Conservation (phyloP, 2,888 invertebrate genomes). For the Lissocephala sabroskyi region DNA sequence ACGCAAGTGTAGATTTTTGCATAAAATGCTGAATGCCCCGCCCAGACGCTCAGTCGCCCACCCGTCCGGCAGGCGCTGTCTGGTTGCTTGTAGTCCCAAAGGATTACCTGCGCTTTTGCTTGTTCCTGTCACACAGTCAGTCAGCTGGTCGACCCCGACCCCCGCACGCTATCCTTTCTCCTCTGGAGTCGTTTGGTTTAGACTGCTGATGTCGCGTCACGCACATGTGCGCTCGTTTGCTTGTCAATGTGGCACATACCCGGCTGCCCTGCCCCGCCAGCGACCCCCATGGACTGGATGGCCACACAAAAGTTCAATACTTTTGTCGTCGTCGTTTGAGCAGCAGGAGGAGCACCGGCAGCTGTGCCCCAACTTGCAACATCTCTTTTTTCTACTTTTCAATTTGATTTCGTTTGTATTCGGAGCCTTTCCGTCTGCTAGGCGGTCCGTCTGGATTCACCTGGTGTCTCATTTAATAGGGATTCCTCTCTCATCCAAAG, state of each 20-base stretch:
- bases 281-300: not conserved
- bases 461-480: slow-evolving; percentile 8
- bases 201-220: slow-evolving; percentile 28
- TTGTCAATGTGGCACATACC: slow-evolving; percentile 40
- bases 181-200: too few relatives aligned
- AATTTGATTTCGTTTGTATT: slow-evolving; percentile 36
- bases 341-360: not conserved
- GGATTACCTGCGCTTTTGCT: slow-evolving; percentile 59
- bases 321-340: slow-evolving; percentile 11
- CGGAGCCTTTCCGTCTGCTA: not conserved
- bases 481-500: slow-evolving; percentile 32
- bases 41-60: too few relatives aligned
- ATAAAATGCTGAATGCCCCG: slow-evolving; percentile 39
- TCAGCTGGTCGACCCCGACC: too few relatives aligned
- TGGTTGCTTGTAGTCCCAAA: slow-evolving; percentile 39
- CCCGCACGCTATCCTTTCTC: not conserved
- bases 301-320: slow-evolving; percentile 23
- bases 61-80: too few relatives aligned
- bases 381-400: slow-evolving; percentile 25
- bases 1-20: slow-evolving; percentile 41
- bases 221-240: slow-evolving; percentile 39
- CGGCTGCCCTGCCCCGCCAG: slow-evolving; percentile 12
- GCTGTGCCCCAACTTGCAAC: slow-evolving; percentile 7
- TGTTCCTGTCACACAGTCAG: slow-evolving; percentile 44
- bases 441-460: too few relatives aligned